Percentiles rank a stretch among this genome's conserved stretches.
Evolutionary conservation across 2,888 invertebrate species (phyloP).

Genomic region (Ctena decussata): DNA sequence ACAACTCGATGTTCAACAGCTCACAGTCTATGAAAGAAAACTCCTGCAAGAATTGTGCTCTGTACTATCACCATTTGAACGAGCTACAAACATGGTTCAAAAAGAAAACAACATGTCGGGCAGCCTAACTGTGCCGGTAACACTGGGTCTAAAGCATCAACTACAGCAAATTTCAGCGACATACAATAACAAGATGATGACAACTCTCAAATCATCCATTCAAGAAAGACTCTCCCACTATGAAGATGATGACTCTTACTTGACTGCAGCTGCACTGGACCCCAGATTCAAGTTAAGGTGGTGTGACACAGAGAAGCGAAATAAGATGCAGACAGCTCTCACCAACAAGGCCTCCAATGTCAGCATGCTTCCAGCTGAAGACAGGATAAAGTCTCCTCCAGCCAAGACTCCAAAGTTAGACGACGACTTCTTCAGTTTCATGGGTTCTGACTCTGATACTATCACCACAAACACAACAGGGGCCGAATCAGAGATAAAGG

Average conservation of each 20-base stretch:
- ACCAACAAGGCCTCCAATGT: background rate
- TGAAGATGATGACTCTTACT: slow-evolving; percentile 3
- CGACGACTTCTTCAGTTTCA: slow-evolving; percentile 39
- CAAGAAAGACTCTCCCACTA: background rate
- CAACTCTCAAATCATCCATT: background rate
- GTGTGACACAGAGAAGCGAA: background rate
- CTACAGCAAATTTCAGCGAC: slow-evolving; percentile 14
- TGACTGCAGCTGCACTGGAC: slow-evolving; percentile 32
- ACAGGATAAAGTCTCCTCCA: slow-evolving; percentile 7
- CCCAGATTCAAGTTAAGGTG: slow-evolving; percentile 36
- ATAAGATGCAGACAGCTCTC: background rate
- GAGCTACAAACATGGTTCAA: slow-evolving; percentile 30
- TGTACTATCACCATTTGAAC: slow-evolving; percentile 5
- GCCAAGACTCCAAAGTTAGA: background rate
- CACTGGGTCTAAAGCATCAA: slow-evolving; percentile 16
- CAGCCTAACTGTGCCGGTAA: slow-evolving; percentile 28
- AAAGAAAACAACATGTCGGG: slow-evolving; percentile 18
- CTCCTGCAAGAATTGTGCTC: slow-evolving; percentile 1
- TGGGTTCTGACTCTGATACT: slow-evolving; percentile 13
- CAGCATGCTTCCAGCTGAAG: background rate
- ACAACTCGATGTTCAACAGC: background rate
- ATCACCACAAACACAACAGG: background rate
- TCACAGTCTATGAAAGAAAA: background rate
- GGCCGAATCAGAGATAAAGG: background rate
- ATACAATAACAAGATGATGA: slow-evolving; percentile 40